These are phyloP conservation scores for Temnothorax rugatulus DNA, from an alignment of 2,888 invertebrate species.

Conservation along the genomic window DNA sequence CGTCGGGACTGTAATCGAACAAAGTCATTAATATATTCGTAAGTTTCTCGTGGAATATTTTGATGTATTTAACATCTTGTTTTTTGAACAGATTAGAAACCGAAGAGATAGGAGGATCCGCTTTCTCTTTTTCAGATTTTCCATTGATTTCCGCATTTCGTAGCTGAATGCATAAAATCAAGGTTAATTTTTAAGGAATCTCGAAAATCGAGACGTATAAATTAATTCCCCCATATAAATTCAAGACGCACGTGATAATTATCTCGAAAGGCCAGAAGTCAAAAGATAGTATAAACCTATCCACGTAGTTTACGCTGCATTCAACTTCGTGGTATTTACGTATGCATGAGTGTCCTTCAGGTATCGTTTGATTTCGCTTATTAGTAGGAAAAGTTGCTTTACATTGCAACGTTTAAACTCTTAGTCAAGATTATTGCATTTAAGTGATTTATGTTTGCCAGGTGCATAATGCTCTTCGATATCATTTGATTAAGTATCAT, in stretches of 20 bases:
- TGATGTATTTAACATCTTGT: neutral
- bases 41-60: neutral
- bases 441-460: neutral
- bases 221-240: neutral
- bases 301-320: neutral
- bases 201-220: neutral
- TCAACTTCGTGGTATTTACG: constrained; percentile 10
- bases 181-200: neutral
- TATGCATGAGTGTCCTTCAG: neutral
- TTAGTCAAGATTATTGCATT: constrained; percentile 10
- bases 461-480: neutral
- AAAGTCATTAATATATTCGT: neutral
- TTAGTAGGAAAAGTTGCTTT: constrained; percentile 23
- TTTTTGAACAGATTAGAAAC: neutral
- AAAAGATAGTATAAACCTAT: neutral
- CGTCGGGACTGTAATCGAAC: neutral
- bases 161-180: neutral
- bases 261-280: constrained; percentile 7
- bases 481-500: neutral
- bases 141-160: neutral
- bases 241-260: constrained; percentile 7
- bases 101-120: neutral
- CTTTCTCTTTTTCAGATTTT: constrained; percentile 32
- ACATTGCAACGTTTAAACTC: constrained; percentile 9
- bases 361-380: constrained; percentile 1